A percentile compares a stretch with the other conserved stretches of the same genome.
These are phyloP conservation scores for Scortum barcoo DNA, from an alignment of 2,113 vertebrate genomes.

Conservation along the genomic window DNA sequence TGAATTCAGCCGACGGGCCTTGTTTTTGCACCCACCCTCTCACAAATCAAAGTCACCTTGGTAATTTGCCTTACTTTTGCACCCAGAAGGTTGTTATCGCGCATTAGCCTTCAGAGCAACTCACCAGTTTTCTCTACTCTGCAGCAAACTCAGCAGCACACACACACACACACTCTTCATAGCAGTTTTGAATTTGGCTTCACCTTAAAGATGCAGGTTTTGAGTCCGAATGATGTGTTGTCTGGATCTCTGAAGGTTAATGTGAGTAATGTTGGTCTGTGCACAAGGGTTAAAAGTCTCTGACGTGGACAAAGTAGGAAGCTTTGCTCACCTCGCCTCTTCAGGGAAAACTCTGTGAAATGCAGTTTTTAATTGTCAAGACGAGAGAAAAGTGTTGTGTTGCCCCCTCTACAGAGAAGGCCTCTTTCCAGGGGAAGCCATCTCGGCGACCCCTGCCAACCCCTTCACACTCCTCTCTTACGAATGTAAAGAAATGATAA, in stretches of 20 bases:
- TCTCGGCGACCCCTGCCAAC: conserved; percentile 66
- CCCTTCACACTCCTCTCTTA: conserved; percentile 82
- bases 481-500: conserved; percentile 98
- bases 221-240: not conserved
- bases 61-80: conserved; percentile 78
- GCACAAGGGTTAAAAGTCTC: conserved; percentile 59
- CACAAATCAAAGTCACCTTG: conserved; percentile 67
- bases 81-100: conserved; percentile 55
- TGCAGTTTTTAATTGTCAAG: conserved; percentile 86
- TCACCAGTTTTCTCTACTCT: conserved; percentile 1
- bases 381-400: conserved; percentile 67
- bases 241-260: conserved; percentile 56
- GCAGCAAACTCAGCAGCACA: not conserved
- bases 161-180: not conserved
- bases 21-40: conserved; percentile 69
- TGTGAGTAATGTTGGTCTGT: conserved; percentile 47
- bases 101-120: conserved; percentile 62
- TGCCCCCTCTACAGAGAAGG: conserved; percentile 56
- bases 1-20: conserved; percentile 71
- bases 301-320: conserved; percentile 65
- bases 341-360: conserved; percentile 92
- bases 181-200: conserved; percentile 12
- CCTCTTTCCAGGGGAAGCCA: conserved; percentile 83
- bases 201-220: not conserved
- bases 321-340: conserved; percentile 87